phyloP scores from a whole-genome alignment of 2,113 vertebrate genomes.

The Melanotaenia duboulayi region DNA sequence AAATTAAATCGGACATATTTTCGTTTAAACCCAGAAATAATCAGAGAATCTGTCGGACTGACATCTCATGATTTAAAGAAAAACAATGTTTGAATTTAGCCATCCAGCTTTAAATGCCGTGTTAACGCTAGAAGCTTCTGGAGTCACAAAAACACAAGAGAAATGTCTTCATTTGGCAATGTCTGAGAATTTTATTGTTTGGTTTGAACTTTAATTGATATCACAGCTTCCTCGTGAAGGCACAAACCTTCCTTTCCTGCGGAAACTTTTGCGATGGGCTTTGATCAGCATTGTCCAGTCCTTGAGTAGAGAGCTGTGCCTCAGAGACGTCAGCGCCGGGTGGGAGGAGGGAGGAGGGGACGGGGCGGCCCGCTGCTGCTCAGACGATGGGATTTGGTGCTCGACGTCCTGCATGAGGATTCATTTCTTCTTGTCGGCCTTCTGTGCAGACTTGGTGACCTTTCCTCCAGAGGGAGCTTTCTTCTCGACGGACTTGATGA shows the following conservation, averaged over 20 bases:
- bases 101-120: too few relatives aligned
- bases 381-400: conserved; percentile 30
- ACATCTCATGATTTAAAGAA: too few relatives aligned
- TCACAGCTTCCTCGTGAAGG: conserved; percentile 55
- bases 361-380: conserved; percentile 48
- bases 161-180: conserved; percentile 58
- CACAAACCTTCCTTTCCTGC: conserved; percentile 82
- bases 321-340: conserved; percentile 66
- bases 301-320: conserved; percentile 80
- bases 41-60: too few relatives aligned
- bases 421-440: conserved; percentile 85
- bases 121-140: too few relatives aligned
- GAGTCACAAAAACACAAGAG: conserved; percentile 11
- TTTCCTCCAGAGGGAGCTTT: conserved; percentile 73
- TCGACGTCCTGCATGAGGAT: conserved; percentile 52
- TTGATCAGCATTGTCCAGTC: conserved; percentile 86
- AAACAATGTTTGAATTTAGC: too few relatives aligned
- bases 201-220: conserved; percentile 55
- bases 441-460: conserved; percentile 85
- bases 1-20: too few relatives aligned
- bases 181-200: conserved; percentile 68
- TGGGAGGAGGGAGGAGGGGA: conserved; percentile 28
- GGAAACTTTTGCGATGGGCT: conserved; percentile 85
- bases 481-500: conserved; percentile 85
- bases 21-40: too few relatives aligned